Base-by-base conservation (phyloP, 2,888 invertebrate genomes). In the Mayetiola destructor region DNA sequence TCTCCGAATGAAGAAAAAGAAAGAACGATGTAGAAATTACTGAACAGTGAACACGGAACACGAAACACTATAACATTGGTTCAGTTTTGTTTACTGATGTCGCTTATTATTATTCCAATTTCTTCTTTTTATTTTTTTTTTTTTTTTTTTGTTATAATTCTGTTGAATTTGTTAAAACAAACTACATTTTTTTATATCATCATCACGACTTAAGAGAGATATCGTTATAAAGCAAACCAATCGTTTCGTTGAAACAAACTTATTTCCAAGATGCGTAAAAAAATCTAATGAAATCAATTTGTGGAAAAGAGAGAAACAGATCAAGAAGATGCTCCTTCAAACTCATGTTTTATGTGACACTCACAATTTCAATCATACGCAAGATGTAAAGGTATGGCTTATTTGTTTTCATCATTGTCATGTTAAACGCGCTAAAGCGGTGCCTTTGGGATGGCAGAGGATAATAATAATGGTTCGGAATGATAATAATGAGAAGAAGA, bases 291-390 rank as follows among this genome's bases (percentile, higher is more conserved):
- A 48, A 48, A 48, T 48, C 23, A 27, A 48, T 48, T 48, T 12
- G 23, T 23, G 23, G 12, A 23, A 3, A 16, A 39, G 39, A 3
- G 12, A 36, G 36, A 12, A 36, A 16, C 12, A 14, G 36, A 36
- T n/a, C n/a, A 12, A 39, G 14, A 5, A 18, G 39, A 18, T 20
- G n/a, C n/a, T n/a, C n/a, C n/a, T n/a, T n/a, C n/a, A n/a, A n/a
- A n/a, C n/a, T n/a, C n/a, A n/a, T n/a, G n/a, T 48, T 48, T 48
- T 27, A 48, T n/a, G 9, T 48, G 6, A 27, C 29, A n/a, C n/a
- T n/a, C n/a, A n/a, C n/a, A 48, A 9, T 27, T 48, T 48, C 48
- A 48, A 48, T 48, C 48, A 48, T 48, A 48, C 48, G 48, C 48
- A 27, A n/a, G n/a, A n/a, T 27, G 27, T 48, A 23, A 27, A 48